A percentile compares a stretch with the other conserved stretches of the same genome.
phyloP scores from a whole-genome alignment of 1,140 invertebrate genomes.

The Oscheius sp. region DNA sequence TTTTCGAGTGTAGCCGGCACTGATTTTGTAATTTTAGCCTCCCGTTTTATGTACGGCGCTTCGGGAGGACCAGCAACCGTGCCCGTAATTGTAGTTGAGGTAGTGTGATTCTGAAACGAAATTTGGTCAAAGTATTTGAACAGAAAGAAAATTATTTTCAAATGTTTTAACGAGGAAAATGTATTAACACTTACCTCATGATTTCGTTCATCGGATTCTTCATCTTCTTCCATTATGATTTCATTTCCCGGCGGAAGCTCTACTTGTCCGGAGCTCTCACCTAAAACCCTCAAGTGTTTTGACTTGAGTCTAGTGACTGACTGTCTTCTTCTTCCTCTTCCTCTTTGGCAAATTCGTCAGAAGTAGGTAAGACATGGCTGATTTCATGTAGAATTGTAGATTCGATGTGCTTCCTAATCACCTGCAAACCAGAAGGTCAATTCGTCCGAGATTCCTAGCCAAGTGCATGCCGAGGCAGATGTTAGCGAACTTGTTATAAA shows the following conservation, averaged over 20 bases:
- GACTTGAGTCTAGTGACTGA: neutral
- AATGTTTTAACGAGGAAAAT: neutral
- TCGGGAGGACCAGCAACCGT: conserved; percentile 24
- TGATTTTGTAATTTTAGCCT: conserved; percentile 28
- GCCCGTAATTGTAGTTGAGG: conserved; percentile 18
- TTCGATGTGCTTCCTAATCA: conserved; percentile 60
- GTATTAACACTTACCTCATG: neutral
- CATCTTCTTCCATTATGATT: conserved; percentile 30
- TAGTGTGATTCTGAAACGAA: conserved; percentile 24
- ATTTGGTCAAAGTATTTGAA: neutral
- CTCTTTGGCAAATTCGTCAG: conserved; percentile 60
- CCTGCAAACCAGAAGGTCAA: conserved; percentile 41
- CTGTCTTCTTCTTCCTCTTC: conserved; percentile 53
- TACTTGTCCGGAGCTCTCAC: conserved; percentile 28
- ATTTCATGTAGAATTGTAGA: conserved; percentile 61
- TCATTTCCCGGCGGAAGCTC: conserved; percentile 28
- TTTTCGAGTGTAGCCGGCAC: conserved; percentile 25
- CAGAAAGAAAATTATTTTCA: neutral
- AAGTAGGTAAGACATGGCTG: conserved; percentile 59
- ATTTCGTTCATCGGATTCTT: conserved; percentile 25
- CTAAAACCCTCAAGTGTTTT: neutral
- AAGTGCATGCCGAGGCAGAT: too few species aligned
- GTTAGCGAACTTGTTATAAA: too few species aligned
- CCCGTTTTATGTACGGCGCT: conserved; percentile 30
- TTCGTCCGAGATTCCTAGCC: too few species aligned